Base-by-base conservation (phyloP, 2,113 vertebrate species). In the human region DNA sequence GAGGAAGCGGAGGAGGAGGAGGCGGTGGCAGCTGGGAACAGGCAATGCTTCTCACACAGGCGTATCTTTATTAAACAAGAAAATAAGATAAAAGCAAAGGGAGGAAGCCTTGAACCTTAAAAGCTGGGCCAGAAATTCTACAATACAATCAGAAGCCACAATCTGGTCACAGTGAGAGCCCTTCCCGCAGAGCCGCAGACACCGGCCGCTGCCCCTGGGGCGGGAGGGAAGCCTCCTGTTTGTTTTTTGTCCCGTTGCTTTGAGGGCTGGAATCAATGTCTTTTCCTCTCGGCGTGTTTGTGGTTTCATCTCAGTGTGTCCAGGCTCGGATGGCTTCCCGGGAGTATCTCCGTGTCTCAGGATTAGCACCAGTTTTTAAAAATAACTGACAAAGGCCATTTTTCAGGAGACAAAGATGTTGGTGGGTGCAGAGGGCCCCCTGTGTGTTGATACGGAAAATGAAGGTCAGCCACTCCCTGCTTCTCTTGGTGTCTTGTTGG, bases 71-170 rank as follows among this genome's bases (percentile, higher is more conserved):
- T 43, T 78, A 25, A 72, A 78, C 0, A 22, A 83, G 50, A 92
- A 96, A 96, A 59, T 40, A 78, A 93, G 93, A 97, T 84, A 27
- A 94, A 93, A 97, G 95, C 93, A 22, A 90, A 95, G 59, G 59
- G 81, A 92, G 72, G 94, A 55, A 88, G 38, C 94, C 79, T 89
- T 87, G 95, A 85, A 55, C 95, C 96, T 95, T 80, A 11, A 70
- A 92, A 50, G 90, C 1, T 2, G 10, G 64, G 87, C 94, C 94
- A 55, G 84, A 45, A 79, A 27, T 23, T 20, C 84, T 6, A 12
- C 11, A 57, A 27, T 6, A 57, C 89, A 59, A 38, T 10, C 35
- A 13, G 22, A 0, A 32, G 73, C 52, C 18, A 6, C 70, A 35
- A 40, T n/a, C n/a, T 8, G 8, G 6, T 45, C 45, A 4, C 86